phyloP scores from a whole-genome alignment of 2,113 vertebrate species.

The Xiphophorus hellerii region DNA sequence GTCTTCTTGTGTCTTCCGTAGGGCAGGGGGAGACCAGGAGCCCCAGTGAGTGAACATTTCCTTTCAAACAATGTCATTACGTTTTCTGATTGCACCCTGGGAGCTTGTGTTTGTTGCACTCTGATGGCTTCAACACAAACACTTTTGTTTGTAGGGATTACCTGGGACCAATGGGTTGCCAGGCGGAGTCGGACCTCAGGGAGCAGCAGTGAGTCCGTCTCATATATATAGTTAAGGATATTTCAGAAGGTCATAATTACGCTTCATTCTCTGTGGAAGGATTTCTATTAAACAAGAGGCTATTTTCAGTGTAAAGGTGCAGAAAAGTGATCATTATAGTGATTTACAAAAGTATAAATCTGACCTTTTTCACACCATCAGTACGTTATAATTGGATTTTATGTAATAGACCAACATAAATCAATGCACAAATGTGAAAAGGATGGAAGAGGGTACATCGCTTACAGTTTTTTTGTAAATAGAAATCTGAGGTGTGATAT shows the following conservation, averaged over 20 bases:
- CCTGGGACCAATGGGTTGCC: constrained; percentile 90
- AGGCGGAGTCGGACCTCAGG: constrained; percentile 89
- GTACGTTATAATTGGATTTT: background rate
- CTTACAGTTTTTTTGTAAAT: no score
- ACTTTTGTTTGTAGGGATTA: constrained; percentile 82
- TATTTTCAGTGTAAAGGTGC: background rate
- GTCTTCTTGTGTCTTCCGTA: constrained; percentile 78
- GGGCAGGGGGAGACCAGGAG: constrained; percentile 94
- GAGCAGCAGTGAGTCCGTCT: constrained; percentile 84
- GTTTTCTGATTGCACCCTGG: background rate
- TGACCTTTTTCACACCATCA: background rate
- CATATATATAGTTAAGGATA: background rate
- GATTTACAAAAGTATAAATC: background rate
- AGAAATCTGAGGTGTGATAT: no score
- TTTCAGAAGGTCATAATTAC: background rate
- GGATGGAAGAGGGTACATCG: background rate
- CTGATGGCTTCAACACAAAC: constrained; percentile 17
- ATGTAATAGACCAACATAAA: background rate
- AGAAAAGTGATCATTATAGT: background rate
- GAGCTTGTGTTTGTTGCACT: constrained; percentile 9
- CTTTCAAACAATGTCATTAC: background rate
- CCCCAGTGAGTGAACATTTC: constrained; percentile 85
- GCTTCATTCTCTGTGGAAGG: background rate
- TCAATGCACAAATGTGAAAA: background rate
- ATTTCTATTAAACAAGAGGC: background rate